Conservation (phyloP, 2,113 vertebrate genomes). For the rabbit (Oryctolagus cuniculus) region mOryCun1.1 NC_091438.1:147332001-147332500, state of each 20-base stretch:
- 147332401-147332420: background rate
- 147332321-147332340: background rate
- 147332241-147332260: background rate
- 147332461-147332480: background rate
- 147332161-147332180: too few species aligned
- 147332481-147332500: background rate
- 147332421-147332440: background rate
- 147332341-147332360: background rate
- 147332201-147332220: too few species aligned
- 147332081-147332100: too few species aligned
- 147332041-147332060: too few species aligned
- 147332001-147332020: too few species aligned
- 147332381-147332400: background rate
- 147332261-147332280: background rate
- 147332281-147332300: background rate
- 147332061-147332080: too few species aligned
- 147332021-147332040: too few species aligned
- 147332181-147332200: too few species aligned
- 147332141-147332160: too few species aligned
- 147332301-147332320: background rate
- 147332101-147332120: too few species aligned
- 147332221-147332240: too few species aligned
- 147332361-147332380: background rate
- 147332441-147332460: background rate
- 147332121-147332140: too few species aligned